Base-by-base conservation (phyloP, 2,888 invertebrate species). In the Coelopa pilipes region DNA sequence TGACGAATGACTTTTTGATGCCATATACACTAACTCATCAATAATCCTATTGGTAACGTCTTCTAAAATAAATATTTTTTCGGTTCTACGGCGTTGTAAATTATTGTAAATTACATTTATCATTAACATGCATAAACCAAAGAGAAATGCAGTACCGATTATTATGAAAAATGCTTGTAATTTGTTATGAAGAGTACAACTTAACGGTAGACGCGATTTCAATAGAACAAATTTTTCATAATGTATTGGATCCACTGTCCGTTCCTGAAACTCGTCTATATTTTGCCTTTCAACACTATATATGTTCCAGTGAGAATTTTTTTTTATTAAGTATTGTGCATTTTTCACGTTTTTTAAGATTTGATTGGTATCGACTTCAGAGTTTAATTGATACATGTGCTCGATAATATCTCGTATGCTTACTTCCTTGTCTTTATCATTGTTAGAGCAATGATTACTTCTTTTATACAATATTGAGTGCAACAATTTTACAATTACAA, bases 271-370 rank as follows among this genome's bases (percentile, higher is more conserved):
- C 79, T 80, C 74, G 83, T 86, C 80, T 85, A 88, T 76, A 85
- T 75, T 75, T 0, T 75, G 47, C 1, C 77, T 68, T 1, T 76
- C 62, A 4, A 92, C 89, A 15, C 93, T 89, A 77, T 89, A 90
- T 15, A 94, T 89, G 12, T 92, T 92, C 94, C 94, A 94, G 68
- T 92, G 90, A 0, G 93, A 92, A 85, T 94, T 95, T 75, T 89
- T 89, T 55, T 92, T 89, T 15, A 92, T 89, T 65, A 94, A 87
- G 65, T 94, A 90, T 82, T 93, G 90, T 68, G 93, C 89, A 82
- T 92, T 93, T 78, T 91, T 89, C 74, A 85, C 86, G 73, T 87
- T 82, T 76, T 89, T 89, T 1, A 88, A 89, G 10, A 78, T 74
- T 53, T 77, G 76, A 11, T 78, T 75, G 0, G 75, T 72, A 47